Conservation (phyloP, 2,797 vertebrate genomes). For the Etheostoma perlongum region DNA sequence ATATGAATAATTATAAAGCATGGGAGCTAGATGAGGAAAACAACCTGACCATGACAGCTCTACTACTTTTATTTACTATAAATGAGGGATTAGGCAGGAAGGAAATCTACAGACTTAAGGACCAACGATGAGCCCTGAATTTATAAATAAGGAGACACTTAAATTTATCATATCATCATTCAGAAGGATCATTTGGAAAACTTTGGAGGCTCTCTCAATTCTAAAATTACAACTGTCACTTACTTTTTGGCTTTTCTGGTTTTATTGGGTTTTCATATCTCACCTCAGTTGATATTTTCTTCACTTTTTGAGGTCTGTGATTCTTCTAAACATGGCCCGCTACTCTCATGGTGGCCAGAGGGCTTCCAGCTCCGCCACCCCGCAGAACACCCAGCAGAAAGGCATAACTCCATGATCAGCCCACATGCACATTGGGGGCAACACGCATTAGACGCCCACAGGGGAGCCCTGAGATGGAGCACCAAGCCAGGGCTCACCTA, state of each 20-base stretch:
- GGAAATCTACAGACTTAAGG: slow-evolving; percentile 80
- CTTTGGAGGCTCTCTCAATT: slow-evolving; percentile 58
- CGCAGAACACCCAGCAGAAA: slow-evolving; percentile 77
- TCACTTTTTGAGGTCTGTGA: slow-evolving; percentile 54
- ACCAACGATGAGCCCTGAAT: slow-evolving; percentile 74
- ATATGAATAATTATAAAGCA: slow-evolving; percentile 90
- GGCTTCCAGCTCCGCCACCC: slow-evolving; percentile 69
- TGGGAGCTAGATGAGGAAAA: slow-evolving; percentile 82
- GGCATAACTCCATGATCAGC: slow-evolving; percentile 69
- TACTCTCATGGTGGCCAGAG: slow-evolving; percentile 68
- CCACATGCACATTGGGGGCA: slow-evolving; percentile 77
- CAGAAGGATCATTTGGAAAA: slow-evolving; percentile 50
- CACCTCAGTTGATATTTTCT: slow-evolving; percentile 63
- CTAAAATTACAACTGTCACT: slow-evolving; percentile 55
- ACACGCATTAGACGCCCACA: slow-evolving; percentile 78
- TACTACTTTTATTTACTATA: slow-evolving; percentile 87
- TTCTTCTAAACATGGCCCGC: slow-evolving; percentile 63
- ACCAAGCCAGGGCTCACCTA: slow-evolving; percentile 78
- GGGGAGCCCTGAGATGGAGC: slow-evolving; percentile 74
- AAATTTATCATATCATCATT: slow-evolving; percentile 69
- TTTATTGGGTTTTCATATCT: slow-evolving; percentile 55
- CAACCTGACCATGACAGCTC: slow-evolving; percentile 86
- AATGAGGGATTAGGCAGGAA: slow-evolving; percentile 85
- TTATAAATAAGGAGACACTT: slow-evolving; percentile 73
- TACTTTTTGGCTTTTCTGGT: slow-evolving; percentile 59